Evolutionary conservation across 2,113 vertebrate species (phyloP).

Genomic region (Athene cunicularia): DNA sequence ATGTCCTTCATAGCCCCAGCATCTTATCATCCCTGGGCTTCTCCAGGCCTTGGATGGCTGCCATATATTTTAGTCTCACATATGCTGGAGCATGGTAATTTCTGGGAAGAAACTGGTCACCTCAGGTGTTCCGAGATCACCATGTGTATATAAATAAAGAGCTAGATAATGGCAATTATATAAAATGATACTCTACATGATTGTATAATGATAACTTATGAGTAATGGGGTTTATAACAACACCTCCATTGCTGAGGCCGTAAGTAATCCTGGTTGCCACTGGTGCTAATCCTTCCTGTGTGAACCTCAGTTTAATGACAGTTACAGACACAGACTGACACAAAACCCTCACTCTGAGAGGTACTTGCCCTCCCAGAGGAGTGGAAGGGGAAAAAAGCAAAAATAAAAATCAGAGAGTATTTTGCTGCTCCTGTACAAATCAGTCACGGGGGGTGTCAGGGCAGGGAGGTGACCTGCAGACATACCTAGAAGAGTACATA

Average conservation of each 20-base stretch:
- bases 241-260: rapidly evolving
- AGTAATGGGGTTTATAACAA: background rate
- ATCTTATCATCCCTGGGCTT: background rate
- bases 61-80: background rate
- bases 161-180: background rate
- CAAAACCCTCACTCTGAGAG: background rate
- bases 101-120: background rate
- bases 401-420: background rate
- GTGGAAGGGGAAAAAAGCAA: no score
- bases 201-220: background rate
- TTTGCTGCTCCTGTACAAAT: background rate
- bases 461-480: background rate
- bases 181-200: background rate
- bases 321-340: background rate
- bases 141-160: background rate
- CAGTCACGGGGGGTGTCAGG: no score
- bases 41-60: background rate
- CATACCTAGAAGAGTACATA: rapidly evolving
- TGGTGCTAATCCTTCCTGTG: rapidly evolving
- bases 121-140: background rate
- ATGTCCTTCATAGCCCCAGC: background rate
- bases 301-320: background rate
- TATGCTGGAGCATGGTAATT: background rate
- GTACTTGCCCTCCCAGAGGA: background rate
- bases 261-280: background rate